Base-by-base conservation (phyloP, 1,140 invertebrate genomes). In the Globodera rostochiensis region DNA sequence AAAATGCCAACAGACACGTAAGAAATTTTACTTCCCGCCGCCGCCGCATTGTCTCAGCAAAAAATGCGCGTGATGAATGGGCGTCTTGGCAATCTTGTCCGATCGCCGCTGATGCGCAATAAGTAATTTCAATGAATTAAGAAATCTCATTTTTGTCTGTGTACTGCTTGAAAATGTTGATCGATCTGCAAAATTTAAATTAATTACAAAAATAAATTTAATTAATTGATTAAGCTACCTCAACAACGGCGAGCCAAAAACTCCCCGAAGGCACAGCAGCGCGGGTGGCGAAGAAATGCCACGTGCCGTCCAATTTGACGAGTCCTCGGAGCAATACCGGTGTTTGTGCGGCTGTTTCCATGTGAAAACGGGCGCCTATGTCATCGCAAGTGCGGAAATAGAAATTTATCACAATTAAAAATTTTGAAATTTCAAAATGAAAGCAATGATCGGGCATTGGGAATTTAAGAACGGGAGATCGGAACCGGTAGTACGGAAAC, bases 291-390 rank as follows among this genome's bases (percentile, higher is more conserved):
- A 85, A 53, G 71, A 60, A 25, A 25, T 85, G n/a, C 84, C 84
- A 25, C 80, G 77, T 50, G 36, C 82, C 36, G 82, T 88, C 21
- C 86, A 89, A 81, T 89, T 89, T 74, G 88, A 89, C 73, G 88
- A 89, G 64, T 83, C 83, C 64, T 81, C 82, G n/a, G 88, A 88
- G 45, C 82, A 83, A 47, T 89, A 89, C 78, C 80, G 87, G 64
- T 88, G 88, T 79, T 75, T 89, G 46, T 89, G 88, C 75, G 82
- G 87, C 73, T 89, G 88, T 82, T 89, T 89, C 70, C 88, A 88
- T 77, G 85, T 88, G 6, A 88, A 88, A 77, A 88, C 87, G 67
- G 87, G 87, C 13, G 82, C 84, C 21, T 83, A 84, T 74, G 74
- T 86, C 60, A 85, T 88, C 70, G 86, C 82, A 47, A 79, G 86